phyloP scores from a whole-genome alignment of 1,140 invertebrate genomes.

The Bombus waltoni region DNA sequence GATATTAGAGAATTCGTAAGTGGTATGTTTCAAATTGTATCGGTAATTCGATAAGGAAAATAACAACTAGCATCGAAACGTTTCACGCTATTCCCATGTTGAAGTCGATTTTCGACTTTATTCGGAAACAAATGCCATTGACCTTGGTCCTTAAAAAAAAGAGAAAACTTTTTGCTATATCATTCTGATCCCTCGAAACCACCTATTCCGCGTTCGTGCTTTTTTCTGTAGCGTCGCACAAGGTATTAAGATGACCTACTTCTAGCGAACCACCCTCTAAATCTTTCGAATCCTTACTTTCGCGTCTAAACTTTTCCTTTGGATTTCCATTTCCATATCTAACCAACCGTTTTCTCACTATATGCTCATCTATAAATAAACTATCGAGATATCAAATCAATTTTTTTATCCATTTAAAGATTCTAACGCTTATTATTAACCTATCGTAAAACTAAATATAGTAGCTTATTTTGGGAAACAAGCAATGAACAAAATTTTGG shows the following conservation, averaged over 20 bases:
- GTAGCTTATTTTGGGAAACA: too few relatives aligned
- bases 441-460: too few relatives aligned
- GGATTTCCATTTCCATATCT: neutral
- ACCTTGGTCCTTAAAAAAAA: neutral
- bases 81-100: neutral
- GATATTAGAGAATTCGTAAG: neutral
- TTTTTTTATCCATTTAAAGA: neutral
- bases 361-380: neutral
- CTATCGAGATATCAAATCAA: neutral
- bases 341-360: neutral
- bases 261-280: neutral
- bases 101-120: neutral
- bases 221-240: neutral
- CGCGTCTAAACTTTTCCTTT: neutral
- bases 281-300: neutral
- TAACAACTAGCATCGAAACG: neutral
- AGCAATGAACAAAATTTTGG: too few relatives aligned
- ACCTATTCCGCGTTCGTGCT: neutral
- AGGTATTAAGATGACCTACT: constrained; percentile 4
- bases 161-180: neutral
- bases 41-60: neutral
- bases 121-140: neutral
- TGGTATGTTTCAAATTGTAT: too few relatives aligned
- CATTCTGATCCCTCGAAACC: neutral
- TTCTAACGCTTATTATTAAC: too few relatives aligned